These are phyloP conservation scores for Lasioglossum oenotherae DNA, from an alignment of 2,888 invertebrate genomes.

Conservation along the genomic window DNA sequence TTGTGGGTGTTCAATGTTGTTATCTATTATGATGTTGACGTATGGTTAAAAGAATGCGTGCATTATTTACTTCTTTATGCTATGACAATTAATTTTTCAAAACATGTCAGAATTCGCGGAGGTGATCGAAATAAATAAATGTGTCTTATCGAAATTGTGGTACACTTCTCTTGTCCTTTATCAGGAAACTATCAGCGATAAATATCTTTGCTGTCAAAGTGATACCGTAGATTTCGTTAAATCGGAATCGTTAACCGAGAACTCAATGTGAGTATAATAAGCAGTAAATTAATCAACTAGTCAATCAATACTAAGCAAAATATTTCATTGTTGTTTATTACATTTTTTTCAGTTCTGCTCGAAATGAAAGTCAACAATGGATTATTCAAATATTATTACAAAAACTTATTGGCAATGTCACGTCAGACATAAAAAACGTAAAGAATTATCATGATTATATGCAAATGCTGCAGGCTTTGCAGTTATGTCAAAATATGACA, in stretches of 20 bases:
- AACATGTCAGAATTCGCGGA: conserved; percentile 72
- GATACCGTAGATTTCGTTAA: conserved; percentile 37
- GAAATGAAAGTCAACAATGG: conserved; percentile 70
- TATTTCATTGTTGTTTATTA: background rate
- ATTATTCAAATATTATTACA: conserved; percentile 70
- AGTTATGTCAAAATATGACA: conserved; percentile 44
- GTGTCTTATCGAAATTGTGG: conserved; percentile 78
- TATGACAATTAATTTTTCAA: conserved; percentile 7
- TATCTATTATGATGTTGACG: conserved; percentile 28
- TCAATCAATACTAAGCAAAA: background rate
- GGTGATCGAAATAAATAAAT: conserved; percentile 72
- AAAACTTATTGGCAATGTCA: conserved; percentile 59
- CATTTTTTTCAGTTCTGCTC: conserved; percentile 42
- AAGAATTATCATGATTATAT: conserved; percentile 64
- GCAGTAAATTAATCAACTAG: background rate
- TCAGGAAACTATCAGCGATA: conserved; percentile 54
- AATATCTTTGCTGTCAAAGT: conserved; percentile 32
- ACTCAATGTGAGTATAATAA: conserved; percentile 53
- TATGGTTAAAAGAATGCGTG: conserved; percentile 3
- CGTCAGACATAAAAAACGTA: conserved; percentile 40
- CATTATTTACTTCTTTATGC: conserved; percentile 17
- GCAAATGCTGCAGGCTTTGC: conserved; percentile 59
- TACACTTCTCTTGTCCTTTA: conserved; percentile 76
- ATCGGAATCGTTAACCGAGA: conserved; percentile 39
- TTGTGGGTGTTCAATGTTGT: background rate